Evolutionary conservation across 2,797 vertebrate genomes (phyloP), one percentile per base, ranked within the genome.

Genomic region (Epinephelus malabaricus): DNA sequence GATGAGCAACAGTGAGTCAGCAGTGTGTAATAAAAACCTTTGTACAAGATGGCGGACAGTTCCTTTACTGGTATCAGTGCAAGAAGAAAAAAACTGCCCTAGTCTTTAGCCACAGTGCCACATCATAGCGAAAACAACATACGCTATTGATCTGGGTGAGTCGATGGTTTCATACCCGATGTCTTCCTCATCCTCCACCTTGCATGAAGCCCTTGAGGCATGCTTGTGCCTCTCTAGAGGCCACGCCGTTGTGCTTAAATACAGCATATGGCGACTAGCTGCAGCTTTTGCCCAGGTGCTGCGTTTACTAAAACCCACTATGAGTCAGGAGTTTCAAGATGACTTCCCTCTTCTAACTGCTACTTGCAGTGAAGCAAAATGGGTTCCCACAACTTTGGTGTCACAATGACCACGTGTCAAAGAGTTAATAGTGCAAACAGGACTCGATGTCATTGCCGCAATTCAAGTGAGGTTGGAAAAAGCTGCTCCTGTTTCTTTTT

Each of bases 51-150:
- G 68, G 65, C 56, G 55, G 78, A 81, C 59, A 66, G 85, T 85
- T 85, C 79, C 71, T 84, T 91, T 89, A 82, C 79, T 70, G 77
- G 80, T 79, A 91, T 79, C 45, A 40, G 47, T 55, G 12, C 21
- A 21, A 66, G 51, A 46, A 43, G 55, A 55, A n/a, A 34, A 50
- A 23, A 23, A 55, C 47, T 2, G 15, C 15, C 60, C 6, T 3
- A 10, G 69, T 71, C 18, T 83, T 72, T 14, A 83, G 76, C 60
- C 54, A 70, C 61, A 61, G 53, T 34, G 76, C 76, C 83, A 81
- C 82, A 72, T 89, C 90, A 92, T 90, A 90, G 76, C 4, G 34
- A 76, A 92, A 91, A 91, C 73, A 69, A 34, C 75, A 86, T 46
- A 78, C 27, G 23, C 50, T 69, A 78, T 75, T 76, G 51, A 86